These are phyloP conservation scores for Zosterops japonicus DNA, from an alignment of 2,113 vertebrate genomes.

Conservation along the genomic window DNA sequence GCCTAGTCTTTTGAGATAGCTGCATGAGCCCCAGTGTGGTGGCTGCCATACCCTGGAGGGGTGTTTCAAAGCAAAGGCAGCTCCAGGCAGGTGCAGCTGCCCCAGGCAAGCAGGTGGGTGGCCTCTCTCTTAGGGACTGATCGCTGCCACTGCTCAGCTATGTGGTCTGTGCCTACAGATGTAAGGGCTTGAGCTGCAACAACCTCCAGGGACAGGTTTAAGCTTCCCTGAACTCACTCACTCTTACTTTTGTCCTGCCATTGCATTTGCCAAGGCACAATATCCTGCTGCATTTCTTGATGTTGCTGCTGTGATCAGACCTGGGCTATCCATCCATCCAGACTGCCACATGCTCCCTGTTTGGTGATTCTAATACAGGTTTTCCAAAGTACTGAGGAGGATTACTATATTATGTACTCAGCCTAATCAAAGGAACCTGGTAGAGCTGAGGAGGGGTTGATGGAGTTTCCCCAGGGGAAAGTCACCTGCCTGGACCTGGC, in stretches of 20 bases:
- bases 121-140: neutral
- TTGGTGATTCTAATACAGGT: neutral
- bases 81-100: rapidly evolving
- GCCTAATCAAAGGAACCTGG: neutral
- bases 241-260: neutral
- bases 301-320: neutral
- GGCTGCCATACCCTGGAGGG: neutral
- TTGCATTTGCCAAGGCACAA: neutral
- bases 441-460: neutral
- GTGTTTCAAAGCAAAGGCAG: neutral
- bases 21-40: neutral
- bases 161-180: neutral
- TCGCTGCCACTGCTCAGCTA: rapidly evolving
- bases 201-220: neutral
- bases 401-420: constrained; percentile 5
- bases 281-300: neutral
- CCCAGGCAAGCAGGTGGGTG: rapidly evolving
- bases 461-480: neutral
- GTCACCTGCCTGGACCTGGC: neutral
- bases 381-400: neutral
- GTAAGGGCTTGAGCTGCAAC: rapidly evolving
- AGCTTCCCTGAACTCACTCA: neutral
- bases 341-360: neutral
- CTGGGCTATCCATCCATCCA: neutral
- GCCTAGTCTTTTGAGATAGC: neutral